Evolutionary conservation across 2,888 invertebrate species (phyloP).

Genomic region (Cerceris rybyensis): DNA sequence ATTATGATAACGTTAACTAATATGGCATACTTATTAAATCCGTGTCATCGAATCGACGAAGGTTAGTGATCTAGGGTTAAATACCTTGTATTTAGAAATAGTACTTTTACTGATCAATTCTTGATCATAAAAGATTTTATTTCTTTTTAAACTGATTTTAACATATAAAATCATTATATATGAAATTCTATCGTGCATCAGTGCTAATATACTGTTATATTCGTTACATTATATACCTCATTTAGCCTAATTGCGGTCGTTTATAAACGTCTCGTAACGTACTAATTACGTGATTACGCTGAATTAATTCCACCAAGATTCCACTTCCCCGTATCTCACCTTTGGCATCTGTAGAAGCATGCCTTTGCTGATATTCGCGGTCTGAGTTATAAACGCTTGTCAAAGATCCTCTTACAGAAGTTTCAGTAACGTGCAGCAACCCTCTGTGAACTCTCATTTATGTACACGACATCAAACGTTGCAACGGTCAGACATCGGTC

Average conservation of each 20-base stretch:
- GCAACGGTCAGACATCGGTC: not conserved
- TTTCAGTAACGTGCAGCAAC: slow-evolving; percentile 9
- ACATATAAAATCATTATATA: no score
- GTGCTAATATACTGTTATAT: not conserved
- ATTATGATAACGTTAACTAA: no score
- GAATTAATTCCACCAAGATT: slow-evolving; percentile 51
- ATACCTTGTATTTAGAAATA: no score
- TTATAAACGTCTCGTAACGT: not conserved
- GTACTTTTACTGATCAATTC: no score
- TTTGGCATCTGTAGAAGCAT: slow-evolving; percentile 34
- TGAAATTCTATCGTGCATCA: no score
- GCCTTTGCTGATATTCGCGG: slow-evolving; percentile 30
- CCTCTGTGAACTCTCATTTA: slow-evolving; percentile 46
- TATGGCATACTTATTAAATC: no score
- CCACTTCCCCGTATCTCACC: slow-evolving; percentile 45
- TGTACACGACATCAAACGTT: not conserved
- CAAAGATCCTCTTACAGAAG: slow-evolving; percentile 10
- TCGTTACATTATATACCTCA: not conserved
- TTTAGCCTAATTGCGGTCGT: not conserved
- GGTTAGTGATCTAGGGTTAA: no score
- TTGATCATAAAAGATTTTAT: no score
- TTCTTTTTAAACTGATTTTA: no score
- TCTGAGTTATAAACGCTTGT: slow-evolving; percentile 43
- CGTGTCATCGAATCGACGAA: no score
- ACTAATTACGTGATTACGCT: slow-evolving; percentile 42